phyloP scores from a whole-genome alignment of 2,113 vertebrate species.

The Petromus typicus region DNA sequence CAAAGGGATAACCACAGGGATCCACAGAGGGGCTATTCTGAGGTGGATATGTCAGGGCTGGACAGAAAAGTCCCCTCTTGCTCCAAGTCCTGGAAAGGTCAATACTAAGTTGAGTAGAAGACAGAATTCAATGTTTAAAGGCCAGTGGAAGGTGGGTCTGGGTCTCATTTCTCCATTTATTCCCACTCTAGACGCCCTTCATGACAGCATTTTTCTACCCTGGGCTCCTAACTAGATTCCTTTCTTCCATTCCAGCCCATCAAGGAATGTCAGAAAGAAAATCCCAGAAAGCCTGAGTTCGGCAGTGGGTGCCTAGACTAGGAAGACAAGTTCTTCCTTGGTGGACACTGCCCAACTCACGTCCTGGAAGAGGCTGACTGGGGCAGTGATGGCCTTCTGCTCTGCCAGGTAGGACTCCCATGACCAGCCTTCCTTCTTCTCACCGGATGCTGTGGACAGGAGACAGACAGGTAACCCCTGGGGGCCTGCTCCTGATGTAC shows the following conservation, averaged over 20 bases:
- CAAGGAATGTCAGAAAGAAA: constrained; percentile 9
- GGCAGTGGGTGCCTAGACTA: background rate
- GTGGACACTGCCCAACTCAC: constrained; percentile 87
- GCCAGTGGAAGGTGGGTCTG: background rate
- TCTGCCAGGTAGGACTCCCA: constrained; percentile 96
- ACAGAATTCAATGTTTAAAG: constrained; percentile 22
- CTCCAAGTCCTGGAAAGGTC: background rate
- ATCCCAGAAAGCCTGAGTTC: background rate
- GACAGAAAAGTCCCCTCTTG: background rate
- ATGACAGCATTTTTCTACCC: background rate
- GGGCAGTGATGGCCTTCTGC: constrained; percentile 93
- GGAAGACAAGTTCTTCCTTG: constrained; percentile 48
- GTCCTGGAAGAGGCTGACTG: constrained; percentile 96
- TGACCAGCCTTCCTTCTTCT: constrained; percentile 95
- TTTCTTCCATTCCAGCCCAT: background rate
- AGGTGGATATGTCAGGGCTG: background rate
- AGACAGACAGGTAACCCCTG: background rate
- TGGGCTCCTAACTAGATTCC: background rate
- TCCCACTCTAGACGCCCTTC: background rate
- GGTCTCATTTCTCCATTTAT: background rate
- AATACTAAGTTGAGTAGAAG: background rate
- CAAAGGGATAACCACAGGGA: constrained; percentile 20
- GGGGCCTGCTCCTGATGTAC: background rate
- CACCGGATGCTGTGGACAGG: constrained; percentile 85
- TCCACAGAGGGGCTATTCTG: background rate